These are phyloP conservation scores for Lates calcarifer DNA, from an alignment of 2,113 vertebrate species.

Conservation along the genomic window DNA sequence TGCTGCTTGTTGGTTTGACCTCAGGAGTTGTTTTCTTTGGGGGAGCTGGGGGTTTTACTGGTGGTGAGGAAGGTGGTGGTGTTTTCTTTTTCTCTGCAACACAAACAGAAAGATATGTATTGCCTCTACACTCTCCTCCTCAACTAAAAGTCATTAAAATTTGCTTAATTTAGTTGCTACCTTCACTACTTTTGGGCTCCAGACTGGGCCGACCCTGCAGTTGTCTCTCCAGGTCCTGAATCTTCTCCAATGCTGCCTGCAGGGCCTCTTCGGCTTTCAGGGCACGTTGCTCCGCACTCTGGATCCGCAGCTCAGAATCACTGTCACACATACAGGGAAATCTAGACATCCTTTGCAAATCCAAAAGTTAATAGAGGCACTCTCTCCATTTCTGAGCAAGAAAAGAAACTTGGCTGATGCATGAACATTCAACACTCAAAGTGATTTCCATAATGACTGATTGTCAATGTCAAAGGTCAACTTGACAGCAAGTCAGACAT, in stretches of 20 bases:
- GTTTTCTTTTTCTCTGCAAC: slow-evolving; percentile 66
- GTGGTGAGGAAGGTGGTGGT: neutral
- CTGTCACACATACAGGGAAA: slow-evolving; percentile 43
- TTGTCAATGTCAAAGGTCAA: neutral
- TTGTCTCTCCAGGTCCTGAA: slow-evolving; percentile 84
- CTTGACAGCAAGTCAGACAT: too few relatives aligned
- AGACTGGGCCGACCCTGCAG: slow-evolving; percentile 60
- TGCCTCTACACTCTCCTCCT: neutral
- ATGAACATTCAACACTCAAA: neutral
- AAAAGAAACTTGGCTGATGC: neutral
- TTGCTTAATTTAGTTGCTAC: neutral
- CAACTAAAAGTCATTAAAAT: neutral
- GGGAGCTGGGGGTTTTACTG: slow-evolving; percentile 1
- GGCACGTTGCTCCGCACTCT: slow-evolving; percentile 83
- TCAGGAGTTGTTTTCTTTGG: slow-evolving; percentile 55
- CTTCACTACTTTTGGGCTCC: slow-evolving; percentile 52
- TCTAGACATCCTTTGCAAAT: neutral
- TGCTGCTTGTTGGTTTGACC: slow-evolving; percentile 57
- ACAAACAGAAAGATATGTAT: slow-evolving; percentile 20
- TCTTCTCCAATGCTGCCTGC: slow-evolving; percentile 85
- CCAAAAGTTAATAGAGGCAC: neutral
- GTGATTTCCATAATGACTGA: neutral
- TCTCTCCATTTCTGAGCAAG: neutral
- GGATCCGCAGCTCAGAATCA: slow-evolving; percentile 79
- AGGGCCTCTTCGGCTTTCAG: slow-evolving; percentile 86